Evolutionary conservation across 1,140 invertebrate genomes (phyloP).

Genomic region (Polypedilum vanderplanki): DNA sequence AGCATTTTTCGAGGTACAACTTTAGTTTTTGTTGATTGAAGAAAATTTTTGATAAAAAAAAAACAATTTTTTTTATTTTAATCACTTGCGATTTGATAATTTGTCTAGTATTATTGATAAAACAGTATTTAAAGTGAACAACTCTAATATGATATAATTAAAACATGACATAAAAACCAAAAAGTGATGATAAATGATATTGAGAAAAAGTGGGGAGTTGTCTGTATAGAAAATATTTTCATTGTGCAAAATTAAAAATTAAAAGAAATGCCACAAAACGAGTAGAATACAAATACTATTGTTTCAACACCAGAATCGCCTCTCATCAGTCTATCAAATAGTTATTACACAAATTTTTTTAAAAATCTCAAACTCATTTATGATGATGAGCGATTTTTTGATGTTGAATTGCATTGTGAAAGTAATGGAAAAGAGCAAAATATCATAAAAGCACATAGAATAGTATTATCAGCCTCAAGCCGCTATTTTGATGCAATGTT

Average conservation of each 20-base stretch:
- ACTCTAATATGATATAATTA: neutral
- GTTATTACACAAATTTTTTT: neutral
- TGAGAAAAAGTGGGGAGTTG: neutral
- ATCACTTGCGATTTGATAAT: no score
- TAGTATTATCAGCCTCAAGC: slow-evolving; percentile 83
- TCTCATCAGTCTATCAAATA: neutral
- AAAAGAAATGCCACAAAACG: neutral
- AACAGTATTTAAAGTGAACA: no score
- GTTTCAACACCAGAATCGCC: neutral
- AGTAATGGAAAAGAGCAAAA: slow-evolving; percentile 53
- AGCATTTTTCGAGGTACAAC: no score
- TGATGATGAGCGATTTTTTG: slow-evolving; percentile 64
- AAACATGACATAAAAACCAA: neutral
- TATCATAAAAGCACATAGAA: slow-evolving; percentile 75
- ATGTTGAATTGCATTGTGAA: slow-evolving; percentile 68
- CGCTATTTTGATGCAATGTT: slow-evolving; percentile 97
- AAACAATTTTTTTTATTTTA: no score
- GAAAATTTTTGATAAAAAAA: no score
- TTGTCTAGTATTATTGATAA: no score
- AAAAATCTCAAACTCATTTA: neutral
- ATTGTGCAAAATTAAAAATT: neutral
- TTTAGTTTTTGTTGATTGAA: no score
- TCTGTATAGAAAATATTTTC: neutral
- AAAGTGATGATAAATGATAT: neutral
- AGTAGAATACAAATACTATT: neutral